phyloP scores from a whole-genome alignment of 1,140 invertebrate genomes.

The Patella vulgata region DNA sequence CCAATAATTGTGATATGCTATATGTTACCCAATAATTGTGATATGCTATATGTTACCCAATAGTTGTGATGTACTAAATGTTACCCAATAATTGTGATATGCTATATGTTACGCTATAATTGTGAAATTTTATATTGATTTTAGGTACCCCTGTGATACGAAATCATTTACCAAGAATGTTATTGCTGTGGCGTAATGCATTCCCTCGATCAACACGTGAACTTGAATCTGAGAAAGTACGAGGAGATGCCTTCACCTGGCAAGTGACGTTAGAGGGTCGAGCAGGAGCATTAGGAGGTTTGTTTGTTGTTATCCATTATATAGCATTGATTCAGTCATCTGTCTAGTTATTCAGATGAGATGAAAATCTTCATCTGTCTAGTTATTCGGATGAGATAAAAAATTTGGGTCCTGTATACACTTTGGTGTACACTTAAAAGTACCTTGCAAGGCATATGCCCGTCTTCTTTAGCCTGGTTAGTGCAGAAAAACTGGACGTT shows the following conservation, averaged over 20 bases:
- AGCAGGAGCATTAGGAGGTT: constrained; percentile 88
- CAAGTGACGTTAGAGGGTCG: constrained; percentile 96
- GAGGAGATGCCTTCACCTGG: constrained; percentile 99
- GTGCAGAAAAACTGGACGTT: no score
- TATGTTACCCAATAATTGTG: background rate
- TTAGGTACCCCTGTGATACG: constrained; percentile 84
- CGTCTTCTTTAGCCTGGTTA: no score
- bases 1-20: no score
- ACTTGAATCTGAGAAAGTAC: constrained; percentile 94
- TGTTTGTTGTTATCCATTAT: constrained; percentile 5
- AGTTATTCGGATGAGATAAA: no score
- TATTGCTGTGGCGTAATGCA: constrained; percentile 96
- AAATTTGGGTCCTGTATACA: no score
- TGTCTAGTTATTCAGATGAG: no score
- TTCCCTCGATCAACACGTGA: constrained; percentile 92
- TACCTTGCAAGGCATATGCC: no score
- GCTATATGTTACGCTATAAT: background rate
- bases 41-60: background rate
- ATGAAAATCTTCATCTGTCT: no score
- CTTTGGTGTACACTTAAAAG: no score
- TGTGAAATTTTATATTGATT: no score
- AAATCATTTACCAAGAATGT: constrained; percentile 80
- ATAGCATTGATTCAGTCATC: background rate
- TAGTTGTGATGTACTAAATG: no score
- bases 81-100: background rate